Base-by-base conservation (phyloP, 2,113 vertebrate species). In the Setophaga coronata region DNA sequence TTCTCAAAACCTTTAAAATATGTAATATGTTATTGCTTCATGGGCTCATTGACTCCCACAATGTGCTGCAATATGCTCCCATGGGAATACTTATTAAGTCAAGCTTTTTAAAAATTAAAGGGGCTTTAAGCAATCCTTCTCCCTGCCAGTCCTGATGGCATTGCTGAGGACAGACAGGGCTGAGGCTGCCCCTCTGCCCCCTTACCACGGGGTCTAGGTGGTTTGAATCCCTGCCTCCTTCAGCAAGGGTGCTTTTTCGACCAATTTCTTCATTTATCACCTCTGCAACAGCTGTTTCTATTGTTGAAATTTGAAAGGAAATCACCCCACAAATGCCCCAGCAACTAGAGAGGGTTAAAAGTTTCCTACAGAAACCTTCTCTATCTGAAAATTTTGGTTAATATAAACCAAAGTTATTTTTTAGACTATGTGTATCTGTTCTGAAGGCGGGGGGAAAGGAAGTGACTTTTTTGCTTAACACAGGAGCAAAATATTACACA, bases 401-500 rank as follows among this genome's bases (percentile, higher is more conserved):
- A 67, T 64, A 67, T 23, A 26, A 82, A 69, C 10, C 1, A 64
- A 71, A 85, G 34, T 14, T 18, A 18, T 47, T 48, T 90, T 38
- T 34, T 53, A 76, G 57, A 48, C 17, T 31, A 64, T 18, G 3
- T 23, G 13, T 60, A 33, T 79, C 13, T 33, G 9, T 36, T 85
- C 34, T 31, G 29, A 38, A 9, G 12, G 10, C 12, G 18, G 13
- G 6, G 2, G 0, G 1, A 5, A 57, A n/a, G 10, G 4, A 14
- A 43, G 20, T 47, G 10, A 31, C 34, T 67, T 90, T 56, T 93
- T 92, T 80, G 36, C 34, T 77, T 81, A 73, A 61, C 25, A 47
- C 5, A 17, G 47, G 29, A 81, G 21, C 81, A 81, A 58, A 89
- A 42, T 56, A 24, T 70, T 89, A 16, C 43, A 81, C 16, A 23